Percentiles rank a stretch among this genome's conserved stretches.
Evolutionary conservation across 2,888 invertebrate genomes (phyloP).

Genomic region (Octonoba sinensis): DNA sequence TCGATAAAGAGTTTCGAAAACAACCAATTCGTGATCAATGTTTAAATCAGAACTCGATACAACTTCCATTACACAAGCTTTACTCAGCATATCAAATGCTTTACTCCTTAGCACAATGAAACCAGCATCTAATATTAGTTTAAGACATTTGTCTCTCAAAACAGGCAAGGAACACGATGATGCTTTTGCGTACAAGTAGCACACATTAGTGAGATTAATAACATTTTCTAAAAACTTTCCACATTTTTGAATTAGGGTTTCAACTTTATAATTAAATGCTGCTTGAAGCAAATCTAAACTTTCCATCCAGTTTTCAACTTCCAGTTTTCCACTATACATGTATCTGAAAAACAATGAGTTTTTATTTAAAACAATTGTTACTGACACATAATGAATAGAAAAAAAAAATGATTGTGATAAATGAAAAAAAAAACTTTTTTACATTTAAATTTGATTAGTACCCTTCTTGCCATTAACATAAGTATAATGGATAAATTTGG

Average conservation of each 20-base stretch:
- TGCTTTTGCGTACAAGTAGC: conserved; percentile 50
- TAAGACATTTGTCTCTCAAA: conserved; percentile 49
- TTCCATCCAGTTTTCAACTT: conserved; percentile 51
- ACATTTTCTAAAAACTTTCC: conserved; percentile 53
- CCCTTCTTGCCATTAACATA: too few species aligned
- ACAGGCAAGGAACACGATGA: conserved; percentile 30
- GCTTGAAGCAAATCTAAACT: conserved; percentile 36
- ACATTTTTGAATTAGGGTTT: conserved; percentile 47
- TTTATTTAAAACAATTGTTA: too few species aligned
- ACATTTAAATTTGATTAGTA: too few species aligned
- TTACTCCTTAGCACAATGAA: conserved; percentile 49
- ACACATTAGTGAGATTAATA: conserved; percentile 45
- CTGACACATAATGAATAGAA: too few species aligned
- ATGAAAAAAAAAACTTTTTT: too few species aligned
- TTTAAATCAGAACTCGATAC: conserved; percentile 40
- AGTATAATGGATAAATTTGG: too few species aligned
- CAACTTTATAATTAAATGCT: conserved; percentile 40
- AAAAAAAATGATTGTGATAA: too few species aligned
- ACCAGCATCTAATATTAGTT: conserved; percentile 53
- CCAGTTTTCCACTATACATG: conserved; percentile 41
- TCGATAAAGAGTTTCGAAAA: conserved; percentile 44
- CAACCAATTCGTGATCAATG: conserved; percentile 46
- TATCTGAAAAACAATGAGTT: conserved; percentile 45
- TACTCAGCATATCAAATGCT: conserved; percentile 43
- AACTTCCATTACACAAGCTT: conserved; percentile 51